Evolutionary conservation across 2,113 vertebrate genomes (phyloP), one percentile per base, ranked within the genome.

Genomic region (Malurus alboscapulatus): DNA sequence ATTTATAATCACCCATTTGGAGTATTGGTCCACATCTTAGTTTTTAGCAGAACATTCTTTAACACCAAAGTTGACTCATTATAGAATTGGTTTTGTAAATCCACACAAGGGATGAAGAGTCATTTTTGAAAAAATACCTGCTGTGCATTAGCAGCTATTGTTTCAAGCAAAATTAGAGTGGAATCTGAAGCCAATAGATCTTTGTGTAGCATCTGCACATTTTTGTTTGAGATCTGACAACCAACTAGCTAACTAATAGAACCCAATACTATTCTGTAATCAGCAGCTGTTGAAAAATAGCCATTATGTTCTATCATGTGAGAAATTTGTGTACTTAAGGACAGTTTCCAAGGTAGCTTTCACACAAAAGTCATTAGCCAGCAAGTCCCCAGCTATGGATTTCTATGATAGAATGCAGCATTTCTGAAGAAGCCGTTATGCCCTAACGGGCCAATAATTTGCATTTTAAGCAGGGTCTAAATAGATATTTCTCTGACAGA

Each of bases 401-500:
- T 95, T 93, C 47, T 34, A 21, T 71, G 75, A 91, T 44, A 72
- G 54, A 94, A 85, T 67, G 18, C 42, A 93, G 11, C 38, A 76
- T 44, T 91, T 95, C 61, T 65, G 77, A 91, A 87, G 68, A 92
- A 84, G 63, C 12, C 5, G 20, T 61, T 93, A 84, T 25, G 42
- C 59, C 87, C 48, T 93, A 81, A 51, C 95, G 87, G 89, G 53
- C 55, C 91, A 94, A 88, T 78, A 88, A 95, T 96, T 93, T 97
- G 74, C 94, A 97, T 96, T 95, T 89, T 92, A 92, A 95, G 42
- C 84, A 90, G 71, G 34, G 40, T 48, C 74, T 95, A 93, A 96
- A 87, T 95, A 92, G 92, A 61, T 81, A 90, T 95, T 95, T 95
- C 71, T 77, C 62, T 90, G 85, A 48, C 84, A 94, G 67, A 85